Percentiles rank a stretch among this genome's conserved stretches.
These are phyloP conservation scores for Amphibalanus amphitrite DNA, from an alignment of 1,140 invertebrate genomes.

Conservation along the genomic window DNA sequence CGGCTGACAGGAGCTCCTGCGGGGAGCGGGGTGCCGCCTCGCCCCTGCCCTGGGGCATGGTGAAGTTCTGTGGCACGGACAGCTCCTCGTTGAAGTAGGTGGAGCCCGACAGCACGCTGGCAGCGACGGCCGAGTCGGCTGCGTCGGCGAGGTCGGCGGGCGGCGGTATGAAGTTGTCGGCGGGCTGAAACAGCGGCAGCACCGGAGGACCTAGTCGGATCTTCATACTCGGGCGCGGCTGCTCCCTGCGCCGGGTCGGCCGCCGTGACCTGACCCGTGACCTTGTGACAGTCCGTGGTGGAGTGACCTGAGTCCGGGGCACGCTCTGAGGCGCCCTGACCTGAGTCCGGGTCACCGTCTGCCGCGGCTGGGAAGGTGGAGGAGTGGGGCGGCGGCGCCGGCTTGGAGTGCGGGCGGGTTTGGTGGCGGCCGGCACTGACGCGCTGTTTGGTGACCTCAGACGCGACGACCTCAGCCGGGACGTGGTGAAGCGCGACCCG, in stretches of 20 bases:
- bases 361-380: no score
- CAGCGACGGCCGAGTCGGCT: no score
- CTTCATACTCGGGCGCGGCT: neutral
- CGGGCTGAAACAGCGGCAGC: neutral
- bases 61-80: neutral
- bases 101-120: neutral
- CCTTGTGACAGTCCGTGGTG: no score
- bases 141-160: neutral
- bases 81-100: constrained; percentile 1
- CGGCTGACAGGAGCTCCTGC: neutral
- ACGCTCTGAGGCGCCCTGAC: no score
- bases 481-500: neutral
- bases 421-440: neutral
- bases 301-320: no score
- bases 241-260: no score
- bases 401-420: neutral
- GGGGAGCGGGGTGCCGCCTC: no score
- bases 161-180: neutral
- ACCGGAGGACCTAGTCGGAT: neutral
- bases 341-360: no score
- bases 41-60: neutral
- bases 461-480: neutral
- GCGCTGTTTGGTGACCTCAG: neutral
- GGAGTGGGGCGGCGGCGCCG: no score
- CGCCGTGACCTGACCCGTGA: neutral